Evolutionary conservation across 2,797 vertebrate genomes (phyloP), one percentile per base, ranked within the genome.

Genomic region (Melanotaenia pygmaea): DNA sequence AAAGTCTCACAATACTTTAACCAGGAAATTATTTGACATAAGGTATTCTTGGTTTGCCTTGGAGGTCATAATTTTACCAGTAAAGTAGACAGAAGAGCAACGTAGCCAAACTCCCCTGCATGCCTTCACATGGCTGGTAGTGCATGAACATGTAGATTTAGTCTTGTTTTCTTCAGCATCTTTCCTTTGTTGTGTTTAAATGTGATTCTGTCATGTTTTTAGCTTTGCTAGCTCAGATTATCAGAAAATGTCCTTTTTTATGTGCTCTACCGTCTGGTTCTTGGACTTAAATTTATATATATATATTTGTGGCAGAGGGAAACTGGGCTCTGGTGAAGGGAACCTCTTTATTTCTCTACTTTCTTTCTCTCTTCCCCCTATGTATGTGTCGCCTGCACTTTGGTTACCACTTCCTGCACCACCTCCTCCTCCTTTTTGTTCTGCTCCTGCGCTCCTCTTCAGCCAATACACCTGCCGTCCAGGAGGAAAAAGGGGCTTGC

Each of bases 401-500:
- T 80, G 84, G 83, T 67, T 83, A 59, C 67, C 83, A 64, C 86
- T 64, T 69, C 78, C 83, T 34, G 40, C 59, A 20, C 73, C 76
- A 72, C 68, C 67, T 54, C 32, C 64, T 76, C 85, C 77, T 69
- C 60, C 69, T 80, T 74, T 76, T 43, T 75, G 78, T 77, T 75
- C 84, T 82, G 59, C 66, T 76, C 51, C 83, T 68, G 63, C 54
- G 13, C 87, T 71, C 69, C 58, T 82, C 89, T 75, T 88, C 96
- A 99, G 97, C 95, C 83, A 95, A 96, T 84, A 94, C 93, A 62
- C 95, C 95, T 85, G 86, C 95, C 79, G 77, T 96, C 89, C 94
- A 91, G n/a, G 97, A 98, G 87, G 97, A 99, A 93, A 99, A 98
- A 81, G 98, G 97, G 69, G 95, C 96, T 86, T 99, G 98, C 93